Evolutionary conservation across 1,140 invertebrate species (phyloP), one percentile per base, ranked within the genome.

Genomic region (Neelides sp.): DNA sequence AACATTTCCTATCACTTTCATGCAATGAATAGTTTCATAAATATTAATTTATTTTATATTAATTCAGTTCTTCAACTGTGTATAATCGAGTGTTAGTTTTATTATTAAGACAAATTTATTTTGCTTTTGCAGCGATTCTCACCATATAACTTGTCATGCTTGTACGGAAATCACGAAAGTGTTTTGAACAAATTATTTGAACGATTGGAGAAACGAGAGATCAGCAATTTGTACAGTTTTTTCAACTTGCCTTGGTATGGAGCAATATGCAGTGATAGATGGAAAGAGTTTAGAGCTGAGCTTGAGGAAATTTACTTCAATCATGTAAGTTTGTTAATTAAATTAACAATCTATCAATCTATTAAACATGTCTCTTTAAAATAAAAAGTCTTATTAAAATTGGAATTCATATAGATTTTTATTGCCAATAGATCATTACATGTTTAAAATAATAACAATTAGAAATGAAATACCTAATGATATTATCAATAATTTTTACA

Each of bases 131-230:
- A 73, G 70, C 54, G 64, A 45, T 73, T 78, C 30, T 68, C 71
- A 22, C 56, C 69, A 0, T 67, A 71, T 0, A 73, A 74, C 39
- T 58, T 79, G 1, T 63, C 66, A 3, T 61, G 65, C 26, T 54
- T 81, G 13, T 79, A 75, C 61, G 77, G 76, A 0, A 76, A 75
- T 59, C 78, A 81, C 55, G 77, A 80, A 52, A 69, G 66, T 1
- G 62, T 77, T 48, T 65, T 80, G 23, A 78, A 79, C 62, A 73
- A 77, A 46, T 49, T 81, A 1, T 62, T 73, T 8, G 57, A 64
- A 13, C 68, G 73, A 36, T 79, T 70, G 61, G 62, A 73, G 63
- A 72, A 71, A 62, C 40, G 48, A 1, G 52, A 71, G 39, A 74
- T 79, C 3, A 57, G 63, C 0, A 76, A 79, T 61, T 67, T 81